Conservation (phyloP, 2,888 invertebrate genomes). For the Trachelus stipa region DNA sequence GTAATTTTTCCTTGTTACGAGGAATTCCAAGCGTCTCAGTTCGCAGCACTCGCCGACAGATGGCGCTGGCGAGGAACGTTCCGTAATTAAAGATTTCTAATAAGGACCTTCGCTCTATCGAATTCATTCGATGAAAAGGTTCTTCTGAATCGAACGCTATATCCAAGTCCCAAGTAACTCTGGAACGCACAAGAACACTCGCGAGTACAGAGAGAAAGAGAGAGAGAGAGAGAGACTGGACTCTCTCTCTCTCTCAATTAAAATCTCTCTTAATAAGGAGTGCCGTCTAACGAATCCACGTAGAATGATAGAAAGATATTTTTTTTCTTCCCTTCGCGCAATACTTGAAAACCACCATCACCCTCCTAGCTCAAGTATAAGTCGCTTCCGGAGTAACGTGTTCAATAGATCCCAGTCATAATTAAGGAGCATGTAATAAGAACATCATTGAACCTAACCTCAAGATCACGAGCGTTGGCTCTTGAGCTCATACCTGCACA, state of each 20-base stretch:
- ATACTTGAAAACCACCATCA: not conserved
- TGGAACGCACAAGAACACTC: too few species aligned
- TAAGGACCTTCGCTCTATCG: not conserved
- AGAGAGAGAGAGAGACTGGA: too few species aligned
- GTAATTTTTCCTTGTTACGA: not conserved
- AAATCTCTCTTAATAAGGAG: not conserved
- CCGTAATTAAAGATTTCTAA: slow-evolving; percentile 29
- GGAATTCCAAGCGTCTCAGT: not conserved
- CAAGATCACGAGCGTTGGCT: not conserved
- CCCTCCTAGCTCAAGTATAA: not conserved
- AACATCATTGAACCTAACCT: not conserved
- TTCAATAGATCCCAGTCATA: not conserved
- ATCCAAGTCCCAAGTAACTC: not conserved
- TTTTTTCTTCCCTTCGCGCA: not conserved
- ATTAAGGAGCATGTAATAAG: not conserved
- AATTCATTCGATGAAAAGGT: not conserved
- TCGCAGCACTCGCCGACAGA: not conserved
- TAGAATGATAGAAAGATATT: not conserved
- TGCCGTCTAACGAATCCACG: not conserved
- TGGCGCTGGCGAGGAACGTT: slow-evolving; percentile 26
- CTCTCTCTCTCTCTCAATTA: not conserved
- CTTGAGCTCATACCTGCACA: not conserved
- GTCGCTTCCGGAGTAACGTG: not conserved
- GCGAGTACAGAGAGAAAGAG: too few species aligned
- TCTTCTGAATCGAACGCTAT: not conserved